Percentiles rank a stretch among this genome's conserved stretches.
Evolutionary conservation across 1,140 invertebrate species (phyloP).

Genomic region (Drosophila ficusphila): DNA sequence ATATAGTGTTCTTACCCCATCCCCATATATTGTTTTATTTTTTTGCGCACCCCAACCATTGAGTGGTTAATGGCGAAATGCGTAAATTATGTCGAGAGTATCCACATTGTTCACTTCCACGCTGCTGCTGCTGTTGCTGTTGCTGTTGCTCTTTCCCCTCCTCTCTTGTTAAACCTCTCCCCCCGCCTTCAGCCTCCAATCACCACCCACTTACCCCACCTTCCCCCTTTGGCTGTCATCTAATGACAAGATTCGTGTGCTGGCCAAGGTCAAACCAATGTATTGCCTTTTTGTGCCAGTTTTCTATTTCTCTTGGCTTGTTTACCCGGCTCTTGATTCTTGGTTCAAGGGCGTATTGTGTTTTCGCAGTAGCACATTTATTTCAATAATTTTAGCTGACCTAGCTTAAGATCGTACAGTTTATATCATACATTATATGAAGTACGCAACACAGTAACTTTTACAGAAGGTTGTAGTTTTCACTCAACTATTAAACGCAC

Average conservation of each 20-base stretch:
- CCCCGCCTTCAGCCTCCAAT: not conserved
- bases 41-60: slow-evolving; percentile 31
- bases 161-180: not conserved
- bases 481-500: no score
- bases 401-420: slow-evolving; percentile 1
- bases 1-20: not conserved
- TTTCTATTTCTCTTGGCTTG: slow-evolving; percentile 26
- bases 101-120: slow-evolving; percentile 61
- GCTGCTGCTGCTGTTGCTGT: not conserved
- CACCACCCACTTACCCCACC: not conserved
- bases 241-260: slow-evolving; percentile 65
- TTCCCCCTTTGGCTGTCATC: slow-evolving; percentile 20
- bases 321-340: slow-evolving; percentile 33
- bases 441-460: not conserved
- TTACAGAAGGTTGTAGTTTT: no score
- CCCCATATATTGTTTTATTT: not conserved
- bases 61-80: slow-evolving; percentile 81
- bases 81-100: slow-evolving; percentile 79
- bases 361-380: not conserved
- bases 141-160: not conserved
- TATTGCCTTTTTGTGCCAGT: slow-evolving; percentile 49
- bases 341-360: slow-evolving; percentile 16
- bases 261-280: slow-evolving; percentile 52
- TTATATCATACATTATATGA: not conserved
- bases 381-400: slow-evolving; percentile 5